Conservation (phyloP, 2,797 vertebrate species). For the Cryptoblepharus egeriae region DNA sequence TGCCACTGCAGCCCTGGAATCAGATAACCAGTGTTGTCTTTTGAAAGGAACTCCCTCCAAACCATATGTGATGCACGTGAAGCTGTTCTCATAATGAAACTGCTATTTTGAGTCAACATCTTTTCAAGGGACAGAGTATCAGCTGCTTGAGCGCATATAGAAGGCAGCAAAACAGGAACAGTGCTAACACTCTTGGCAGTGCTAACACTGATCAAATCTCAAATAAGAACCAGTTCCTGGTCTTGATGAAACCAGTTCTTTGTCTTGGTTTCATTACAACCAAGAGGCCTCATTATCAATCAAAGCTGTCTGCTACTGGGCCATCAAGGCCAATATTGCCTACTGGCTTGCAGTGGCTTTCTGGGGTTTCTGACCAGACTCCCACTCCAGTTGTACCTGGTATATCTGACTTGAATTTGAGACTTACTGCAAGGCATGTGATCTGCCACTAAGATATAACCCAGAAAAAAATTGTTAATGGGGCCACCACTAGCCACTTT, state of each 20-base stretch:
- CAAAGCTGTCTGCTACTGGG: too few relatives aligned
- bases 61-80: not conserved
- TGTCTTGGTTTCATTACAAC: conserved; percentile 1
- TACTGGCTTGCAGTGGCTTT: too few relatives aligned
- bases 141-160: not conserved
- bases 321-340: too few relatives aligned
- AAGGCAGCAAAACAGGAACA: conserved; percentile 25
- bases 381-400: too few relatives aligned
- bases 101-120: not conserved
- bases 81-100: not conserved
- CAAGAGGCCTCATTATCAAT: not conserved
- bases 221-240: not conserved
- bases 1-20: too few relatives aligned
- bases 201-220: conserved; percentile 8
- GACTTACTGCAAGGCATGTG: too few relatives aligned
- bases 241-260: not conserved
- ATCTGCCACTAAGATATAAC: not conserved
- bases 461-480: not conserved
- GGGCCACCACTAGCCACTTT: not conserved
- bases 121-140: not conserved
- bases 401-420: too few relatives aligned
- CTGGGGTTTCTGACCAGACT: not conserved
- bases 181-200: too few relatives aligned
- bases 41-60: not conserved
- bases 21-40: not conserved